Conservation (phyloP, 2,888 invertebrate species). For the Netelia fuscicornis region DNA sequence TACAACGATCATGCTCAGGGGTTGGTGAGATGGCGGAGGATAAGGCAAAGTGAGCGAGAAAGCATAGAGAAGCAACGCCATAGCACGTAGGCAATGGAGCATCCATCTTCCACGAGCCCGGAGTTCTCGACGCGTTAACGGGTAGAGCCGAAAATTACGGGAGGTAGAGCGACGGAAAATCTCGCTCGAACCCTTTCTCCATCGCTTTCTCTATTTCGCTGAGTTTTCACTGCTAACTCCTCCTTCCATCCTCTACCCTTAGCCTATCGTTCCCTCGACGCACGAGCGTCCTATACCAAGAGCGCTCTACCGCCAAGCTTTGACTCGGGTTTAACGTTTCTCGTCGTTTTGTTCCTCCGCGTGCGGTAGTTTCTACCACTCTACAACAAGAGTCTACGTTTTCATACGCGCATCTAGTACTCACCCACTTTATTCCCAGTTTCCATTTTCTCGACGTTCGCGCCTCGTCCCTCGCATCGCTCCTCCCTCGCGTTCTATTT, state of each 20-base stretch:
- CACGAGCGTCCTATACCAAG: not conserved
- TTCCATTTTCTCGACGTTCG: not conserved
- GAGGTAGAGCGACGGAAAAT: slow-evolving; percentile 72
- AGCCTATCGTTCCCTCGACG: slow-evolving; percentile 23
- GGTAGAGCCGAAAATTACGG: slow-evolving; percentile 80
- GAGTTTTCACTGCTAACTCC: slow-evolving; percentile 38
- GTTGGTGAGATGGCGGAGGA: slow-evolving; percentile 29
- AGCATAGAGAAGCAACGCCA: slow-evolving; percentile 5
- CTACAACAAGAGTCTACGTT: slow-evolving; percentile 31
- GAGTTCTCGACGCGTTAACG: slow-evolving; percentile 72
- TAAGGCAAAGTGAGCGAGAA: slow-evolving; percentile 27
- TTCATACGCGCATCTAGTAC: slow-evolving; percentile 29
- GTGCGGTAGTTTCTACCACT: slow-evolving; percentile 7
- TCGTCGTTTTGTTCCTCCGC: slow-evolving; percentile 47
- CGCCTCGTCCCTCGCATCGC: not conserved
- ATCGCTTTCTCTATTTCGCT: slow-evolving; percentile 26
- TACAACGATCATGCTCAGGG: slow-evolving; percentile 30
- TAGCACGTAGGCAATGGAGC: slow-evolving; percentile 76
- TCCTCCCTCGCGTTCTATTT: slow-evolving; percentile 16
- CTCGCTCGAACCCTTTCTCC: slow-evolving; percentile 42
- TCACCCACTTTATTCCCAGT: slow-evolving; percentile 36
- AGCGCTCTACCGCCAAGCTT: slow-evolving; percentile 25
- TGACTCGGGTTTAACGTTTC: slow-evolving; percentile 31
- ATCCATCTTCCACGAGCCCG: slow-evolving; percentile 78
- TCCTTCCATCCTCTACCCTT: slow-evolving; percentile 3